Evolutionary conservation across 2,113 vertebrate species (phyloP).

Genomic region (Ondatra zibethicus): DNA sequence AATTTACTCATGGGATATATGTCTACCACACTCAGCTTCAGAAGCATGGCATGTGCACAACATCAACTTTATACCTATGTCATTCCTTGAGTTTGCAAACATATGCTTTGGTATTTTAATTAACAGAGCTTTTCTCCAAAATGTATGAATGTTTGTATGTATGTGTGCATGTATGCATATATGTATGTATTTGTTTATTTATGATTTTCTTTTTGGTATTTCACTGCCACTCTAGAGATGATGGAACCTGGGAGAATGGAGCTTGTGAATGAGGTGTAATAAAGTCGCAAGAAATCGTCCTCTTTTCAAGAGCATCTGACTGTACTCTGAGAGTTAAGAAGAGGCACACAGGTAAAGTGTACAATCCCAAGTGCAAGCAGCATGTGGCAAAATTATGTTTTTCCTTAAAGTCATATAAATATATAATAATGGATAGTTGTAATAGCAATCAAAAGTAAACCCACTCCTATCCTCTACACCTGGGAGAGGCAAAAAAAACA

Average conservation of each 20-base stretch:
- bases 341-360: background rate
- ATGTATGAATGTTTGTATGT: too few species aligned
- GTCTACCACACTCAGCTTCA: background rate
- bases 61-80: background rate
- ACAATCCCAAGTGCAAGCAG: background rate
- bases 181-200: background rate
- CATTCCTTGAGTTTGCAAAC: background rate
- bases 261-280: background rate
- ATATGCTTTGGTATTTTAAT: background rate
- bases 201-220: background rate
- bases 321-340: background rate
- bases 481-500: background rate
- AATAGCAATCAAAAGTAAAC: background rate
- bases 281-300: background rate
- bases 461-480: background rate
- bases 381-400: background rate
- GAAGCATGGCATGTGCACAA: background rate
- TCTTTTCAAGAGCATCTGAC: background rate
- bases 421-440: background rate
- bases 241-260: background rate
- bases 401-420: background rate
- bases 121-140: background rate
- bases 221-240: background rate
- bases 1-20: background rate
- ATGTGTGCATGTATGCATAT: background rate